Percentiles rank a stretch among this genome's conserved stretches.
Conservation (phyloP, 1,140 invertebrate species). For the Tribolium castaneum region DNA sequence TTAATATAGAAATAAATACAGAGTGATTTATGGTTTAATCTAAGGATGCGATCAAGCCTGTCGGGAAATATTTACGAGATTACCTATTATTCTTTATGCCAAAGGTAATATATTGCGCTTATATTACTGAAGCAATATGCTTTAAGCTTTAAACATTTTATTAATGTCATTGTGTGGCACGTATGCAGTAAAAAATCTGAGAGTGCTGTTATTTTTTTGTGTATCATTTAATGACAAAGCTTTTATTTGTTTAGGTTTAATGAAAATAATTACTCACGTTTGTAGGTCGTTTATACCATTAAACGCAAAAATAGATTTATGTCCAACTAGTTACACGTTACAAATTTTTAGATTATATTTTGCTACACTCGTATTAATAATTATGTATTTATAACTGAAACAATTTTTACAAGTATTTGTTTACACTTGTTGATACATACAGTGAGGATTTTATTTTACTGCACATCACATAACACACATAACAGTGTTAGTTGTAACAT, state of each 20-base stretch:
- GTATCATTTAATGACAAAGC: neutral
- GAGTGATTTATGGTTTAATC: neutral
- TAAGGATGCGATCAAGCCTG: neutral
- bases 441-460: no score
- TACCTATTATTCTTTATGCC: neutral
- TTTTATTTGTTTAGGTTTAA: neutral
- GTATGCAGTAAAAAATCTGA: neutral
- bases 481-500: no score
- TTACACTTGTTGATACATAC: no score
- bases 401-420: no score
- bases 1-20: neutral
- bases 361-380: no score
- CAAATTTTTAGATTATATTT: no score
- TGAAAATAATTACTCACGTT: neutral
- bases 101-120: neutral
- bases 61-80: neutral
- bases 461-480: no score
- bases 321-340: no score
- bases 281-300: neutral
- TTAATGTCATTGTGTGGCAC: neutral
- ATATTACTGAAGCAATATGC: neutral
- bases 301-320: neutral
- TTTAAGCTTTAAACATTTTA: neutral
- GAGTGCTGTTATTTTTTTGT: neutral
- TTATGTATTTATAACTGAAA: no score